A percentile compares a stretch with the other conserved stretches of the same genome.
Evolutionary conservation across 2,113 vertebrate species (phyloP).

Genomic region (Callionymus lyra): DNA sequence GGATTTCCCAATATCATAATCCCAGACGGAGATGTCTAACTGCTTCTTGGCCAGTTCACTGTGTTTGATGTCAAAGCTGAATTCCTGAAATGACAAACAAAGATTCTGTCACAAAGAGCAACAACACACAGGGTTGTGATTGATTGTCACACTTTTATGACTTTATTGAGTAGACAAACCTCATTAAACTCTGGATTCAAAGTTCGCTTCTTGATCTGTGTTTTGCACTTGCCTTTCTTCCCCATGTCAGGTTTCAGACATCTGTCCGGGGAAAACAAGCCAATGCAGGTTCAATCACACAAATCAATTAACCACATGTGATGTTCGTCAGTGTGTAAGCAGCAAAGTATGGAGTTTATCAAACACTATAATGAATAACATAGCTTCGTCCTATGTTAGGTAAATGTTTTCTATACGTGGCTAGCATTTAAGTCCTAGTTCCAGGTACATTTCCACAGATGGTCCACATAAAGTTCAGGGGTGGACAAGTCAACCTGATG

Average conservation of each 20-base stretch:
- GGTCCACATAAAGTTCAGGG: too few species aligned
- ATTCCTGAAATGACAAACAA: slow-evolving; percentile 72
- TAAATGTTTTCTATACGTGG: too few species aligned
- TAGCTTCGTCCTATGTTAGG: too few species aligned
- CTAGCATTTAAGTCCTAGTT: too few species aligned
- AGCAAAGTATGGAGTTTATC: too few species aligned
- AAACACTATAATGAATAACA: too few species aligned
- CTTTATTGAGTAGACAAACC: slow-evolving; percentile 54
- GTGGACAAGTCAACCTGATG: too few species aligned
- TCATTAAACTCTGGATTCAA: slow-evolving; percentile 97
- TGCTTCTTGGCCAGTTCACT: slow-evolving; percentile 92
- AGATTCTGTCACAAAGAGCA: background rate
- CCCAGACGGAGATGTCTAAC: slow-evolving; percentile 94
- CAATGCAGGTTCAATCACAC: background rate
- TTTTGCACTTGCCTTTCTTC: slow-evolving; percentile 96
- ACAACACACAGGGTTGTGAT: background rate
- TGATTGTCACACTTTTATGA: background rate
- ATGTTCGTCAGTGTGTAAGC: too few species aligned
- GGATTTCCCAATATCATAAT: slow-evolving; percentile 94
- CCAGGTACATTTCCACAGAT: too few species aligned
- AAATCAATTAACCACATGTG: too few species aligned
- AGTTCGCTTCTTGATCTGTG: slow-evolving; percentile 97
- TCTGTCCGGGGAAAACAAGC: slow-evolving; percentile 44
- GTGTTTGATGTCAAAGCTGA: slow-evolving; percentile 95
- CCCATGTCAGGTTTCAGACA: slow-evolving; percentile 97